Percentiles rank a stretch among this genome's conserved stretches.
Conservation (phyloP, 2,113 vertebrate species). For the Corythaeola cristata region DNA sequence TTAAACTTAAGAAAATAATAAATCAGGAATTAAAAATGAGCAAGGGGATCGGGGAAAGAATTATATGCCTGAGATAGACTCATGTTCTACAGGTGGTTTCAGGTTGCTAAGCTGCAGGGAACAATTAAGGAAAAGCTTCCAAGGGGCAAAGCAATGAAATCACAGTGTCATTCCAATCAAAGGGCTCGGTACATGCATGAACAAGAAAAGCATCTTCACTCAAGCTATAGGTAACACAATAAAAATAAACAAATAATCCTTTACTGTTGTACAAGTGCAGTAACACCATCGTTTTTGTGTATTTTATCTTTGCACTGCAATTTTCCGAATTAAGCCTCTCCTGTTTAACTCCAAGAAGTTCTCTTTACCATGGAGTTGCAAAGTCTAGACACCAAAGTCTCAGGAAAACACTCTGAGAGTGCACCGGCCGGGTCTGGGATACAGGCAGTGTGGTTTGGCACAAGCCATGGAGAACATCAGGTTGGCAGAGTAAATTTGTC, state of each 20-base stretch:
- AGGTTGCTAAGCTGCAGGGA: slow-evolving; percentile 4
- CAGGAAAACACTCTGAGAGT: not conserved
- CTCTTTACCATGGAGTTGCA: not conserved
- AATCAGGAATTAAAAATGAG: not conserved
- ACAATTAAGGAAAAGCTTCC: not conserved
- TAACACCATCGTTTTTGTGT: not conserved
- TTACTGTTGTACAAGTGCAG: fast-evolving
- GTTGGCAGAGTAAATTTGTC: not conserved
- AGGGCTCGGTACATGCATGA: not conserved
- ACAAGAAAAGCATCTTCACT: not conserved
- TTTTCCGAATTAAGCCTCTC: not conserved
- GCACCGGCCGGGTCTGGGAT: not conserved
- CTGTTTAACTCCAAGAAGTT: not conserved
- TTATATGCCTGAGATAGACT: not conserved
- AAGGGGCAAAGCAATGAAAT: not conserved
- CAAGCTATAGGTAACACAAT: not conserved
- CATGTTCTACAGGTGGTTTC: not conserved
- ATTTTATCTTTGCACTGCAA: not conserved
- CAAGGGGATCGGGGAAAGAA: not conserved
- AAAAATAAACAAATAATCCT: not conserved
- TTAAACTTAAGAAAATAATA: not conserved
- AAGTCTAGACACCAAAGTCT: not conserved
- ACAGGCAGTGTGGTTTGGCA: not conserved
- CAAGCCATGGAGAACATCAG: not conserved
- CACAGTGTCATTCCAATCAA: not conserved